Conservation (phyloP, 37 sponge, comb jelly and placozoan species). For the Beroe forskalii region DNA sequence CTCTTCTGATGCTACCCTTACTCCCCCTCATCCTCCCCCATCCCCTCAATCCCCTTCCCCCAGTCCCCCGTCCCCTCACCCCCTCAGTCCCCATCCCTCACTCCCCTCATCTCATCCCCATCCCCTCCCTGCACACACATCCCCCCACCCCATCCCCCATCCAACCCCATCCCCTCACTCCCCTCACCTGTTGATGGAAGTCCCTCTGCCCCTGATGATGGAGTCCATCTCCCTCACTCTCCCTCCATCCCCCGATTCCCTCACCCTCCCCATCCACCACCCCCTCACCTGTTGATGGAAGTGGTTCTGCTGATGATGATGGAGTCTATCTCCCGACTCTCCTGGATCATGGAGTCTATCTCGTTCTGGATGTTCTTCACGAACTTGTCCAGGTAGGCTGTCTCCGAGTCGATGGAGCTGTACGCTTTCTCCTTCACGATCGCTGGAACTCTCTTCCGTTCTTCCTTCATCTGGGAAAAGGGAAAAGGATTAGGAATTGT, state of each 20-base stretch:
- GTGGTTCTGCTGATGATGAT: slow-evolving; percentile 6
- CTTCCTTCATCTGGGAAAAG: background rate
- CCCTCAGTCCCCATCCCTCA: no score
- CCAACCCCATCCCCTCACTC: no score
- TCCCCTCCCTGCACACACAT: no score
- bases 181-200: background rate
- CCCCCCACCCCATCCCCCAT: no score
- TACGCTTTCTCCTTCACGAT: slow-evolving; percentile 15
- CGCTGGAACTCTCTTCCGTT: background rate
- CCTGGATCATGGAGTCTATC: slow-evolving; percentile 9
- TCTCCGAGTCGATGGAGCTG: background rate
- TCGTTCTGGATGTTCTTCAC: slow-evolving; percentile 36
- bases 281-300: background rate
- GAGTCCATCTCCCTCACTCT: slow-evolving; percentile 31
- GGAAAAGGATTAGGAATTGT: no score
- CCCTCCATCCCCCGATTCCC: no score
- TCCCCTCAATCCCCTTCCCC: no score
- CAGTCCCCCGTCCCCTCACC: no score
- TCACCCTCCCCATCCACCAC: no score
- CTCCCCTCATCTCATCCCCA: no score
- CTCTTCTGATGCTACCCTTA: no score
- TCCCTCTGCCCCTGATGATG: background rate
- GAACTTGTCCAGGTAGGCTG: slow-evolving; percentile 21
- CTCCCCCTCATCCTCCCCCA: no score
- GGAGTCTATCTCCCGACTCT: slow-evolving; percentile 15